Base-by-base conservation (phyloP, 2,113 vertebrate species). In the Chloropsis cyanopogon region DNA sequence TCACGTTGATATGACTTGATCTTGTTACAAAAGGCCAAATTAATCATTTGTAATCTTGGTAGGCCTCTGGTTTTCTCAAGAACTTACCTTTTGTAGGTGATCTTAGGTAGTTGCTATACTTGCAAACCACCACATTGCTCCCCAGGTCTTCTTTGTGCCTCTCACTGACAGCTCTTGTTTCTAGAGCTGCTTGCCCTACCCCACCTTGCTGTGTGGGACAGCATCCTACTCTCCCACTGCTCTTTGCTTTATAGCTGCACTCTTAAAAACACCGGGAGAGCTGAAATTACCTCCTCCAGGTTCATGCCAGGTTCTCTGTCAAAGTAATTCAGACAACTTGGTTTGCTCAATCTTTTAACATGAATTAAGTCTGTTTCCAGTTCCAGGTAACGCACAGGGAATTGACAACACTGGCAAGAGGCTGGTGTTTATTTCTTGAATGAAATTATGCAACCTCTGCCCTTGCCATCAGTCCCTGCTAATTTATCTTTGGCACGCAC, bases 161-260 rank as follows among this genome's bases (percentile, higher is more conserved):
- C 57, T 72, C 4, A 2, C 13, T 69, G 49, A 60, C 14, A 46
- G 3, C 0, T 2, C 33, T 12, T 12, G 1, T 47, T 82, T 93
- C 57, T 71, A 14, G 24, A 64, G 53, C 31, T n/a, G 42, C n/a
- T 24, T 63, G 54, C 44, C 49, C 50, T 71, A 8, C 46, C 35
- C 31, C 25, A 16, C 0, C 0, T 49, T 1, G 2, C n/a, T 59
- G 11, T 0, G 3, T 46, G 69, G 31, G 29, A 81, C 33, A 52
- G 57, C 24, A 75, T 19, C 0, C 0, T n/a, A 6, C 33, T 53
- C 53, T 76, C 14, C 49, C 15, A 6, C 20, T 61, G 77, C 88
- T 71, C 61, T 82, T 42, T 57, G 37, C 35, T 47, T 76, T 60
- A 20, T 14, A 60, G 39, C 28, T 39, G 26, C 35, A 12, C 29